Evolutionary conservation across 2,113 vertebrate species (phyloP).

Genomic region (Dicerorhinus sumatrensis): DNA sequence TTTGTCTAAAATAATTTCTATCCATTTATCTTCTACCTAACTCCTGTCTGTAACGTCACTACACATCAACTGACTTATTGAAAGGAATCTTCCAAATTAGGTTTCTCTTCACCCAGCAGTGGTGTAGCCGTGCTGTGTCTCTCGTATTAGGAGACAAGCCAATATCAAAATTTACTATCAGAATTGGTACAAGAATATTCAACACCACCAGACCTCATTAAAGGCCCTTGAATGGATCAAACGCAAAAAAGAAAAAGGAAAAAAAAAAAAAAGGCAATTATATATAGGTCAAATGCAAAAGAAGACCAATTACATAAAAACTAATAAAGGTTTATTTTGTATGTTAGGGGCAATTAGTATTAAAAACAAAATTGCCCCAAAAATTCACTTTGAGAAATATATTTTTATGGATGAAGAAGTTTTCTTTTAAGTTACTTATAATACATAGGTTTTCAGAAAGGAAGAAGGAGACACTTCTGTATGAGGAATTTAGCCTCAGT

Average conservation of each 20-base stretch:
- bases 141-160: neutral
- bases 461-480: neutral
- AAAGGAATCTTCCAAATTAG: neutral
- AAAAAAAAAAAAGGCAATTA: neutral
- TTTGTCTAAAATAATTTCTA: slow-evolving; percentile 17
- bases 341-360: neutral
- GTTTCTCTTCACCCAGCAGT: neutral
- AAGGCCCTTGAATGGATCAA: neutral
- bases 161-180: slow-evolving; percentile 12
- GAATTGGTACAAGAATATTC: neutral
- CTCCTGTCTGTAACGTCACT: neutral
- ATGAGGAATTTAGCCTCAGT: neutral
- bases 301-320: neutral
- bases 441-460: neutral
- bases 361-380: neutral
- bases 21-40: neutral
- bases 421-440: neutral
- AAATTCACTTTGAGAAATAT: neutral
- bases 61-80: neutral
- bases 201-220: neutral
- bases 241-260: neutral
- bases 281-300: neutral
- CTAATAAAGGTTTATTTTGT: neutral
- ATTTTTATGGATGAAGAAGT: neutral
- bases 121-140: neutral